phyloP scores from a whole-genome alignment of 2,113 vertebrate species.

The Catharus bicknelli region DNA sequence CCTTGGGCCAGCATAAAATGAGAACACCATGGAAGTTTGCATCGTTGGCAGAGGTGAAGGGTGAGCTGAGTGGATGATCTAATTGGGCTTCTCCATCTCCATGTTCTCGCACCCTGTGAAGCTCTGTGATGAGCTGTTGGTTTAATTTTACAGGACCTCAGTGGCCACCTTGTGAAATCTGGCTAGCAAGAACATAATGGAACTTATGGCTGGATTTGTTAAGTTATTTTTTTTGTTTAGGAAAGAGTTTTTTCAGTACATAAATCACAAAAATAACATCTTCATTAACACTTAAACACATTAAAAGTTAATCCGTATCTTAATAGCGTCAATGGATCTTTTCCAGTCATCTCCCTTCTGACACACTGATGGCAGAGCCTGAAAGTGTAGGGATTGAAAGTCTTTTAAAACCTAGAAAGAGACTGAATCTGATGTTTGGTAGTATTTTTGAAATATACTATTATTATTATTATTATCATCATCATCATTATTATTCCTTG shows the following conservation, averaged over 20 bases:
- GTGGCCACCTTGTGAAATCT: constrained; percentile 37
- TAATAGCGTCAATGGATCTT: neutral
- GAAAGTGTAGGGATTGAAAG: neutral
- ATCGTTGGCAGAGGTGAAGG: constrained; percentile 33
- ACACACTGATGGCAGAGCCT: neutral
- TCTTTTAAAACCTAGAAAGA: neutral
- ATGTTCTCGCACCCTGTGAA: neutral
- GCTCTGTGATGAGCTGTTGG: constrained; percentile 30
- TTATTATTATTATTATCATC: neutral
- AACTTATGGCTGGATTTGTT: neutral
- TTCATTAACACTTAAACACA: neutral
- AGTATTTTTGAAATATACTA: neutral
- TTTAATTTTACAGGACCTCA: constrained; percentile 34
- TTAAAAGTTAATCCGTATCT: neutral
- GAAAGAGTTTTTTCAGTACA: neutral
- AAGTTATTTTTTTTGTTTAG: neutral
- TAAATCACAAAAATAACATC: neutral
- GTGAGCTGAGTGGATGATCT: constrained; percentile 51
- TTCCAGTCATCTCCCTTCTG: accelerated
- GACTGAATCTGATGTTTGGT: neutral
- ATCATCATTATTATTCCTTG: neutral
- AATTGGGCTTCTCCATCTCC: constrained; percentile 36
- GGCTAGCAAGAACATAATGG: neutral
- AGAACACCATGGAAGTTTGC: constrained; percentile 57
- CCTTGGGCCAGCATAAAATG: constrained; percentile 44